phyloP scores from a whole-genome alignment of 1,140 invertebrate species.

The Episyrphus balteatus region DNA sequence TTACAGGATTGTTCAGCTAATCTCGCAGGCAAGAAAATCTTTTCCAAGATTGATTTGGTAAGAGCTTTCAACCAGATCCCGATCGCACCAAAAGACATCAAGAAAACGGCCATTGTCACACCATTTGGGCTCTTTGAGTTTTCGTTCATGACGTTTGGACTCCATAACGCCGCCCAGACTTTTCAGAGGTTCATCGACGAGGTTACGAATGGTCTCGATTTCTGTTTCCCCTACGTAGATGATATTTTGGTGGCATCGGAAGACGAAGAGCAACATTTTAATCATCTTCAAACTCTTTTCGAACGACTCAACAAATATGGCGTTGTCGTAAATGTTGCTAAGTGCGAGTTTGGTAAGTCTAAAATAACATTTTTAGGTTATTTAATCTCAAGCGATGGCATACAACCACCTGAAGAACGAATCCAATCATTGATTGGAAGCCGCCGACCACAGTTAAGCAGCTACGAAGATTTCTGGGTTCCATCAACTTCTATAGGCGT shows the following conservation, averaged over 20 bases:
- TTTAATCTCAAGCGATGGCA: conserved; percentile 15
- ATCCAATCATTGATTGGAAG: not conserved
- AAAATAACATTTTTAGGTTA: conserved; percentile 5
- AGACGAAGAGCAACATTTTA: conserved; percentile 17
- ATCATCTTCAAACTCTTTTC: conserved; percentile 16
- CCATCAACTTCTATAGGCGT: conserved; percentile 33
- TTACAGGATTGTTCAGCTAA: conserved; percentile 26
- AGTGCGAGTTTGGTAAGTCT: conserved; percentile 14
- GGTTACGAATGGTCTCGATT: conserved; percentile 16
- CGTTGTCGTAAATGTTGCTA: conserved; percentile 19
- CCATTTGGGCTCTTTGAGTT: conserved; percentile 27
- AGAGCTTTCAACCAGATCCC: conserved; percentile 41
- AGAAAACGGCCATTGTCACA: conserved; percentile 33
- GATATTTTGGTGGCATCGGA: conserved; percentile 39
- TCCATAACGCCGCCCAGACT: conserved; percentile 18
- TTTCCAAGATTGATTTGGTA: conserved; percentile 38
- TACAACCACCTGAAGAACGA: conserved; percentile 14
- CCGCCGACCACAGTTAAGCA: conserved; percentile 19
- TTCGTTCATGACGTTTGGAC: conserved; percentile 18
- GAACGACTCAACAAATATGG: conserved; percentile 17
- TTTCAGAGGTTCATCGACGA: conserved; percentile 10
- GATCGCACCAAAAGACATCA: conserved; percentile 23
- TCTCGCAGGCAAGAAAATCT: conserved; percentile 26
- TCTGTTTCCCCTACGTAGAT: conserved; percentile 38
- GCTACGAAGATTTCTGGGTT: conserved; percentile 34